These are phyloP conservation scores for Hippocampus barbouri DNA, from an alignment of 2,113 vertebrate species.

Conservation along the genomic window DNA sequence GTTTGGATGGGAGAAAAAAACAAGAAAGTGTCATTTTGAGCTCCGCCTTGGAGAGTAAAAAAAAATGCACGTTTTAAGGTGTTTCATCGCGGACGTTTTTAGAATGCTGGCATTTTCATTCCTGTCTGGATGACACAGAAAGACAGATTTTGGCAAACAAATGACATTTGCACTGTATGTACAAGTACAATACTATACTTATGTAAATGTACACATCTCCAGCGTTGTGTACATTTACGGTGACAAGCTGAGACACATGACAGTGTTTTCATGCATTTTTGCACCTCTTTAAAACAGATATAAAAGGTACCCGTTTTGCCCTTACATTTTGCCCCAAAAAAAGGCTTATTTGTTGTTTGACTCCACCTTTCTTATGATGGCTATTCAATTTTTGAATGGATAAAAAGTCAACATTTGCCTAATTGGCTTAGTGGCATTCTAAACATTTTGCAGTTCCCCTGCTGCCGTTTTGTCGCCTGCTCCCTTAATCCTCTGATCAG, in stretches of 20 bases:
- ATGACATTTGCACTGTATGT: not conserved
- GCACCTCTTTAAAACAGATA: not conserved
- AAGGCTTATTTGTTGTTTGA: not conserved
- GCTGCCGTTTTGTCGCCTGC: conserved; percentile 59
- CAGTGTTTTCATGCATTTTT: not conserved
- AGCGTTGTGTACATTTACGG: too few relatives aligned
- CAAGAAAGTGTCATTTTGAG: not conserved
- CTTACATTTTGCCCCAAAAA: not conserved
- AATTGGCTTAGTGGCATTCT: conserved; percentile 69
- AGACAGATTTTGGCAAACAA: not conserved
- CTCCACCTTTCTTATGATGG: not conserved
- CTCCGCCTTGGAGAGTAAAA: not conserved
- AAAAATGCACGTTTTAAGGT: not conserved
- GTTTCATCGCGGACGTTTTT: not conserved
- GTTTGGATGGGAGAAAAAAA: conserved; percentile 4
- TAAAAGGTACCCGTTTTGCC: not conserved
- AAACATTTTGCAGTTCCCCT: conserved; percentile 66
- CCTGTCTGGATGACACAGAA: not conserved
- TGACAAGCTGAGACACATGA: not conserved
- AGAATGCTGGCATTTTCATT: not conserved
- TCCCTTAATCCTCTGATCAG: conserved; percentile 66
- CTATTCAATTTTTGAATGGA: conserved; percentile 47
- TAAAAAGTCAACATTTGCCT: conserved; percentile 52
- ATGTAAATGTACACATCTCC: too few relatives aligned
- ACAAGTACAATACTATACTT: too few relatives aligned